Percentiles rank a stretch among this genome's conserved stretches.
Evolutionary conservation across 2,797 vertebrate genomes (phyloP).

Genomic region (Karalla daura): DNA sequence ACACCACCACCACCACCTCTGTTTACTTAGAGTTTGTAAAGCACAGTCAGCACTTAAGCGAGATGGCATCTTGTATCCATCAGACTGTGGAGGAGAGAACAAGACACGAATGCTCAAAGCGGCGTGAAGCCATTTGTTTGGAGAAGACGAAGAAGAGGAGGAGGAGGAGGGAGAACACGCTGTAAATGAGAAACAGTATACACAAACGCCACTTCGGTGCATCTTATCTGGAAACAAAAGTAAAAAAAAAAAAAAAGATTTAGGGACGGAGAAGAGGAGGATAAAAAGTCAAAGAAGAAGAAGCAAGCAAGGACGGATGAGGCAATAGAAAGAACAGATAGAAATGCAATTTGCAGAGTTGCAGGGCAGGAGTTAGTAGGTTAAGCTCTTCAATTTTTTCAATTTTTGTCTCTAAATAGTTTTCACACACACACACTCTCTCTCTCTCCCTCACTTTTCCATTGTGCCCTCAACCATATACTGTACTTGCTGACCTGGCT

Average conservation of each 20-base stretch:
- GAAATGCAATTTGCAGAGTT: constrained; percentile 39
- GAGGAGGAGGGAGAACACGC: too few species aligned
- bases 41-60: neutral
- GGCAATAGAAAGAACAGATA: constrained; percentile 1
- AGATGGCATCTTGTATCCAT: constrained; percentile 7
- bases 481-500: constrained; percentile 38
- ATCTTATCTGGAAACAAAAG: constrained; percentile 4
- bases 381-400: constrained; percentile 57
- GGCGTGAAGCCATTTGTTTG: constrained; percentile 10
- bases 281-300: constrained; percentile 1
- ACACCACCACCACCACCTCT: neutral
- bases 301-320: neutral
- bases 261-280: neutral
- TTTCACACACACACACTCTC: constrained; percentile 12
- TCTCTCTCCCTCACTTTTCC: neutral
- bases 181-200: neutral
- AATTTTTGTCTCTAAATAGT: constrained; percentile 40
- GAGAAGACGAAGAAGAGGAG: neutral
- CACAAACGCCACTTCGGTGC: neutral
- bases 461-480: constrained; percentile 25
- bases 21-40: neutral
- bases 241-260: too few species aligned
- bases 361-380: constrained; percentile 59
- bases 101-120: constrained; percentile 8
- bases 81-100: constrained; percentile 4